phyloP scores from a whole-genome alignment of 1,140 invertebrate species.

The Drusus annulatus region DNA sequence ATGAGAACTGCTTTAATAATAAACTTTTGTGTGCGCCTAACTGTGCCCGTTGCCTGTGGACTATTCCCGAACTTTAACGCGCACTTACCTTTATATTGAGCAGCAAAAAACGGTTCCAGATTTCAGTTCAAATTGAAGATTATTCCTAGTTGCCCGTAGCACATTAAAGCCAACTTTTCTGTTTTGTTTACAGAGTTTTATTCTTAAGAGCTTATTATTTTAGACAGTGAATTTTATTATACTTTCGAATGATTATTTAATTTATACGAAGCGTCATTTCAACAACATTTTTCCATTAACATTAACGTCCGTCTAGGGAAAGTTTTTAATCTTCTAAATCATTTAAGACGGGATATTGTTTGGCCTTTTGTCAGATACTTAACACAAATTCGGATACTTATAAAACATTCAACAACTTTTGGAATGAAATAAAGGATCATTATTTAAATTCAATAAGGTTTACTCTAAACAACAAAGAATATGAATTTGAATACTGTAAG shows the following conservation, averaged over 20 bases:
- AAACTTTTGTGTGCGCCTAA: too few relatives aligned
- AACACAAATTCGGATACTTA: slow-evolving; percentile 21
- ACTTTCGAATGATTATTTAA: slow-evolving; percentile 31
- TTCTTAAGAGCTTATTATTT: slow-evolving; percentile 12
- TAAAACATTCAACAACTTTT: slow-evolving; percentile 19
- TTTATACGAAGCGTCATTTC: slow-evolving; percentile 32
- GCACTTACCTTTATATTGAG: too few relatives aligned
- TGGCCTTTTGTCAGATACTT: slow-evolving; percentile 37
- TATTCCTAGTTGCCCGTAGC: slow-evolving; percentile 1
- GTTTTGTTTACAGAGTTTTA: slow-evolving; percentile 19
- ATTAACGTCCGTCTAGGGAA: slow-evolving; percentile 29
- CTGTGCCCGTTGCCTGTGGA: too few relatives aligned
- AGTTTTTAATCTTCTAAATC: slow-evolving; percentile 40
- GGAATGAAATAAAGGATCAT: slow-evolving; percentile 9
- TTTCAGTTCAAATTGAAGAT: slow-evolving; percentile 1
- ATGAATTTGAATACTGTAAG: slow-evolving; percentile 3
- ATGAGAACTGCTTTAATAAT: too few relatives aligned
- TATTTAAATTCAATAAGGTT: slow-evolving; percentile 29
- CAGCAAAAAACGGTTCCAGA: neutral
- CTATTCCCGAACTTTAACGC: too few relatives aligned
- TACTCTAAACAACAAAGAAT: slow-evolving; percentile 18
- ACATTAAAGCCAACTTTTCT: slow-evolving; percentile 20
- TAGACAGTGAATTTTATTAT: slow-evolving; percentile 28
- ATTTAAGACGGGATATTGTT: slow-evolving; percentile 36
- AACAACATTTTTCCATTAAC: slow-evolving; percentile 34